These are phyloP conservation scores for Amphimedon queenslandica DNA, from an alignment of 37 sponge, comb jelly and placozoan genomes.

Conservation along the genomic window DNA sequence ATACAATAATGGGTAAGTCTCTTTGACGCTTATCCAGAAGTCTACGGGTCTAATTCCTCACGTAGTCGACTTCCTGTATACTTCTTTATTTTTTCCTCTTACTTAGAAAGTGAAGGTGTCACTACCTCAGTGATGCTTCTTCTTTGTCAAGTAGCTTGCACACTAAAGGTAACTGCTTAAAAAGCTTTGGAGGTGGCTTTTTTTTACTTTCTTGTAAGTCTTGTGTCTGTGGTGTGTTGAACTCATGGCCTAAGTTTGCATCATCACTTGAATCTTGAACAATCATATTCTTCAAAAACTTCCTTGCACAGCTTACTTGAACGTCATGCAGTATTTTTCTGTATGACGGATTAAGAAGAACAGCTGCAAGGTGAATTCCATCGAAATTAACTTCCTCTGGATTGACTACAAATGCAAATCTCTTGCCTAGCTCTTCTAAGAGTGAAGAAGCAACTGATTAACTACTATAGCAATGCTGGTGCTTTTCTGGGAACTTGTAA, in stretches of 20 bases:
- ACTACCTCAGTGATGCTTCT: neutral
- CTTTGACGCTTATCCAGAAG: constrained; percentile 3
- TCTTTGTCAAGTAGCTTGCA: constrained; percentile 2
- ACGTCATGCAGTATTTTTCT: neutral
- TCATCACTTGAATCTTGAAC: no score
- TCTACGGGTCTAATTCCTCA: neutral
- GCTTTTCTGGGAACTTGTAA: constrained; percentile 15
- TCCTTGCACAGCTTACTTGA: neutral
- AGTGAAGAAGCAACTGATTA: neutral
- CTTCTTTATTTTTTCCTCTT: constrained; percentile 10
- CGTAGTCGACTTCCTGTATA: neutral
- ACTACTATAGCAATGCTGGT: constrained; percentile 23
- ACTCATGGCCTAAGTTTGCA: neutral
- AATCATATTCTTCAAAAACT: neutral
- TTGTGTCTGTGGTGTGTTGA: neutral
- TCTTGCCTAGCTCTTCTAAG: neutral
- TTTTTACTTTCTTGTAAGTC: neutral
- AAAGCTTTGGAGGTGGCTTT: constrained; percentile 3
- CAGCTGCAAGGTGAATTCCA: constrained; percentile 2
- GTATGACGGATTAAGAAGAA: constrained; percentile 2
- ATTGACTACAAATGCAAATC: constrained; percentile 4
- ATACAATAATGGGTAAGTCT: neutral
- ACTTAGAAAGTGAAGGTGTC: neutral
- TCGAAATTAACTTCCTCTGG: neutral
- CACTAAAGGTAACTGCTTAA: constrained; percentile 4